Evolutionary conservation across 2,888 invertebrate species (phyloP).

Genomic region (Drosophila setosimentum): DNA sequence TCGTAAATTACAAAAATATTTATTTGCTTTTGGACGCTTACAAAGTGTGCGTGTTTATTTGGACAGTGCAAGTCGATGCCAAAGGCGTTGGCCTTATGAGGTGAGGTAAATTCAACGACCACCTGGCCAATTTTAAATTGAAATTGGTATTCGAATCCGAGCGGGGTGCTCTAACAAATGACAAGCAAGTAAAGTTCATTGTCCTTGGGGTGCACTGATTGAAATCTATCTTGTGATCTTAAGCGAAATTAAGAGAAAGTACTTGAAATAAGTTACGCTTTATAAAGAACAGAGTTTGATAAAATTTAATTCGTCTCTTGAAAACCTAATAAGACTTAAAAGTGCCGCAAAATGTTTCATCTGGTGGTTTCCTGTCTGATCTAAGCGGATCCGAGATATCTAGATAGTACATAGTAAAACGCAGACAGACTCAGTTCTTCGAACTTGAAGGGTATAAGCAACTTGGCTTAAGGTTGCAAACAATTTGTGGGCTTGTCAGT

Average conservation of each 20-base stretch:
- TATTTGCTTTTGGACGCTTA: slow-evolving; percentile 73
- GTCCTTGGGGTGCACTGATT: background rate
- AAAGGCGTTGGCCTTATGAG: slow-evolving; percentile 56
- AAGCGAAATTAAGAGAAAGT: background rate
- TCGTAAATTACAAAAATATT: slow-evolving; percentile 76
- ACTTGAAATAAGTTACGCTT: background rate
- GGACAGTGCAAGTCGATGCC: slow-evolving; percentile 62
- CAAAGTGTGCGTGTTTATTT: slow-evolving; percentile 79
- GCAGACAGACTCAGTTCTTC: background rate
- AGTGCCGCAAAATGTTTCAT: background rate
- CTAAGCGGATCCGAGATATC: background rate
- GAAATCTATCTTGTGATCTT: background rate
- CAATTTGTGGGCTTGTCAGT: background rate
- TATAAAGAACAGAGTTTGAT: background rate
- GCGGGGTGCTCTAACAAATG: slow-evolving; percentile 10
- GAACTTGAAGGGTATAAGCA: background rate
- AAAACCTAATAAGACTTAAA: no score
- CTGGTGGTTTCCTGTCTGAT: background rate
- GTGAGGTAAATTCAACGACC: slow-evolving; percentile 20
- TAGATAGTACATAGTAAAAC: background rate
- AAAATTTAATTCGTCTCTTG: background rate
- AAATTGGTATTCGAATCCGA: slow-evolving; percentile 15
- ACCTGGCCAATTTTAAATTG: slow-evolving; percentile 58
- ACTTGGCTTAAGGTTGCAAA: background rate
- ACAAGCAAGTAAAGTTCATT: slow-evolving; percentile 5